Evolutionary conservation across 2,113 vertebrate genomes (phyloP).

Genomic region (Daphoenositta chrysoptera): DNA sequence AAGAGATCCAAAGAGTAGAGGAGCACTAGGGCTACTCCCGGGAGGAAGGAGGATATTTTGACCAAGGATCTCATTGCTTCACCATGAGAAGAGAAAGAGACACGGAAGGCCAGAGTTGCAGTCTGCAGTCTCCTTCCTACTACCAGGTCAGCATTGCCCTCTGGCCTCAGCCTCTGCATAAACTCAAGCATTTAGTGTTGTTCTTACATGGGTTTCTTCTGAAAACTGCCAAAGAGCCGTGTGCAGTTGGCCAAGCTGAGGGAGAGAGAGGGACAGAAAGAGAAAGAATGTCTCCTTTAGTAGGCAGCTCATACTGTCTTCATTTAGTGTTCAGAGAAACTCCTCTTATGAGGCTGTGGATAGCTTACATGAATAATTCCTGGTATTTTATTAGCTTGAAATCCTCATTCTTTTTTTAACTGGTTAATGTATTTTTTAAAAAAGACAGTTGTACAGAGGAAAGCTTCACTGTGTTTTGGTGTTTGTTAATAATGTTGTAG

Average conservation of each 20-base stretch:
- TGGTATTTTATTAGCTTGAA: not conserved
- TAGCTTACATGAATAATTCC: not conserved
- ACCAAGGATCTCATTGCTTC: not conserved
- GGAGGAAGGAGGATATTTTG: not conserved
- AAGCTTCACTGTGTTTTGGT: not conserved
- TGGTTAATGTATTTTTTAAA: not conserved
- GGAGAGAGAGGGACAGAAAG: not conserved
- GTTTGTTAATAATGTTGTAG: not conserved
- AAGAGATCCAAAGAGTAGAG: not conserved
- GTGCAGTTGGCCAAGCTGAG: not conserved
- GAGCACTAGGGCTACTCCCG: fast-evolving
- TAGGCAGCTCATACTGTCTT: not conserved
- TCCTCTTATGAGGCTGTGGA: not conserved
- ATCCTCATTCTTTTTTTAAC: not conserved
- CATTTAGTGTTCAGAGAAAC: not conserved
- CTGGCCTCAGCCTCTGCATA: not conserved
- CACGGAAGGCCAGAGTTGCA: not conserved
- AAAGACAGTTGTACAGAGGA: not conserved
- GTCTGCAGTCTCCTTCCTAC: not conserved
- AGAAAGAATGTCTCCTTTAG: not conserved
- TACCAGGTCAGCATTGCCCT: not conserved
- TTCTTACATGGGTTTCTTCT: not conserved
- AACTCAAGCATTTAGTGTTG: not conserved
- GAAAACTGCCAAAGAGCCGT: not conserved
- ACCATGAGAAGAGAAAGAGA: not conserved